Base-by-base conservation (phyloP, 2,888 invertebrate genomes). In the Chironomus riparius region DNA sequence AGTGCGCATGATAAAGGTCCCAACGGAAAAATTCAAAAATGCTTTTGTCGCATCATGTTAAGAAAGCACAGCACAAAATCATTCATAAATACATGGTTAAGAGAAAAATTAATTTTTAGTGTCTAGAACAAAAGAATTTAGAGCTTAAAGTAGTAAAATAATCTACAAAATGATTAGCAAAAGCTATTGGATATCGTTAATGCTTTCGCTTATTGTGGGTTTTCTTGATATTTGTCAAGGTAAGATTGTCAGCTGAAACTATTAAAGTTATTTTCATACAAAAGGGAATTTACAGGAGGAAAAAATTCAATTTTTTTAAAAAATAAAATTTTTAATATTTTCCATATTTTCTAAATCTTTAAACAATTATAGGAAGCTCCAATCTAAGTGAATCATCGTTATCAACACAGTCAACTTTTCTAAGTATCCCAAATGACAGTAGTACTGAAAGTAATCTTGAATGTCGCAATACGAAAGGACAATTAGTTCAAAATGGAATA, bases 381-480 rank as follows among this genome's bases (percentile, higher is more conserved):
- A 47, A 47, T 4, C 12, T 21, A 21, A 28, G 5, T 22, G 74
- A 48, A 21, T 38, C 68, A 28, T 47, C 7, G 21, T 48, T 24
- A 6, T 15, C 47, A 38, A 13, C 38, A 6, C 10, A 61, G 13
- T 47, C 22, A 24, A 22, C 22, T 4, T 48, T 70, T 5, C 12
- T 47, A 13, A 69, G 69, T 24, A 10, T 47, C n/a, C 12, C 22
- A 65, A 65, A 13, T 22, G 47, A 38, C 0, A 73, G 21, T 10
- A 73, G 73, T 12, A 65, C 4, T 10, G 74, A 18, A 47, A 68
- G 18, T 47, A 48, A 50, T 47, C 24, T 48, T 3, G 90, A 90
- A 80, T 94, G 93, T 81, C 88, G 89, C 76, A 93, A 94, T 82
- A 87, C 91, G 78, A 89, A 91, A 81, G 92, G 92, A 76, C 87